phyloP scores from a whole-genome alignment of 2,797 vertebrate species.

The Myotis myotis region DNA sequence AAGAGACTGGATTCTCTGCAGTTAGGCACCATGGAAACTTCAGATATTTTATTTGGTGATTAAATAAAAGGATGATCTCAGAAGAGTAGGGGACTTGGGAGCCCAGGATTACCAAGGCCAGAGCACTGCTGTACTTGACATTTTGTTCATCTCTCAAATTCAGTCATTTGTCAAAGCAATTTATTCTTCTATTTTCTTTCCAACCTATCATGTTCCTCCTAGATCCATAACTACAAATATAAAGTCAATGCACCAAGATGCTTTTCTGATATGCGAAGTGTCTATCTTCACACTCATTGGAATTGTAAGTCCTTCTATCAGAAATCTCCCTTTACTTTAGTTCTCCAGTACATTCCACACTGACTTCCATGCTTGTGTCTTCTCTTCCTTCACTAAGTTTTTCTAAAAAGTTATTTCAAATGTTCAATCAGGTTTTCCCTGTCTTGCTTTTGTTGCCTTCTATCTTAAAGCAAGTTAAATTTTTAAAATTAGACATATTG shows the following conservation, averaged over 20 bases:
- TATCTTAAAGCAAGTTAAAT: background rate
- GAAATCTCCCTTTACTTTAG: background rate
- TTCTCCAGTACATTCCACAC: background rate
- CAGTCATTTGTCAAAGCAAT: background rate
- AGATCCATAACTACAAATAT: background rate
- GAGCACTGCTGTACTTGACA: background rate
- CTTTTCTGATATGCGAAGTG: background rate
- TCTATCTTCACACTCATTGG: background rate
- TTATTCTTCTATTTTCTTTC: background rate
- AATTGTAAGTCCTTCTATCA: background rate
- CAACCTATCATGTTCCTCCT: background rate
- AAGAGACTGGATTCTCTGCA: background rate
- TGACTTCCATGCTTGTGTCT: background rate
- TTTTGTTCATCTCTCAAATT: background rate
- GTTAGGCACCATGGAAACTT: background rate
- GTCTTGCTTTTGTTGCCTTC: background rate
- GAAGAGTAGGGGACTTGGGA: background rate
- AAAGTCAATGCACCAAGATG: background rate
- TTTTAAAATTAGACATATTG: background rate
- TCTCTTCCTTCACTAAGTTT: background rate
- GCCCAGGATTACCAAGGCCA: background rate
- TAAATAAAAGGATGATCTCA: background rate
- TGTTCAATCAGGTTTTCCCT: background rate
- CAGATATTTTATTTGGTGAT: background rate
- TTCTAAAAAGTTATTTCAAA: background rate